These are phyloP conservation scores for Enteromius fasciolatus DNA, from an alignment of 2,797 vertebrate species.

Conservation along the genomic window DNA sequence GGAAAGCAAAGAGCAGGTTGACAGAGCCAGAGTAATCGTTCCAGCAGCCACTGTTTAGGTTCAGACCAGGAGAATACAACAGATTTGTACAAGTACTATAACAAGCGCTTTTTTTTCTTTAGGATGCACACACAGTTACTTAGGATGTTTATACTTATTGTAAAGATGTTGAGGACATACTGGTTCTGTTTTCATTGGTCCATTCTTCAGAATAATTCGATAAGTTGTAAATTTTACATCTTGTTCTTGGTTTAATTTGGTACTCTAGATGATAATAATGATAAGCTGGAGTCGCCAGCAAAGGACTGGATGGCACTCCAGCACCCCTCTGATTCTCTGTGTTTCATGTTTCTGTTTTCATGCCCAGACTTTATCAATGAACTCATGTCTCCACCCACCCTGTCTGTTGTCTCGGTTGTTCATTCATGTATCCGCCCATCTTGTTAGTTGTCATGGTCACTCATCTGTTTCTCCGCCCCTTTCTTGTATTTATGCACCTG, in stretches of 20 bases:
- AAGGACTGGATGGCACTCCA: no score
- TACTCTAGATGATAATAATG: neutral
- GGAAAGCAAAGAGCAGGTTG: neutral
- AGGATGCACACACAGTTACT: neutral
- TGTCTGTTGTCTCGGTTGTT: no score
- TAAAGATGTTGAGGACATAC: neutral
- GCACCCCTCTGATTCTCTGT: no score
- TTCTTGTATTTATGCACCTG: no score
- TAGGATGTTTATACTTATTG: neutral
- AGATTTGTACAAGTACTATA: neutral
- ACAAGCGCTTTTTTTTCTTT: neutral
- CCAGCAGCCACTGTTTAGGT: neutral
- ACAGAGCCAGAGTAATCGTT: neutral
- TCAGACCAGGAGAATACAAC: neutral
- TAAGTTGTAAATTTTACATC: neutral
- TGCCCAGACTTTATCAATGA: no score
- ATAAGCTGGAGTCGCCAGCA: no score
- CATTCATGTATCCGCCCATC: no score
- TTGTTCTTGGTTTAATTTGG: neutral
- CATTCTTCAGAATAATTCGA: neutral
- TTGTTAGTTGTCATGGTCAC: no score
- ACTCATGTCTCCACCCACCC: no score
- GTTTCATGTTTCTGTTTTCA: no score
- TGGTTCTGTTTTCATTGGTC: slow-evolving; percentile 1
- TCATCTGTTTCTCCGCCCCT: no score